Base-by-base conservation (phyloP, 2,888 invertebrate species). In the Ctena decussata region DNA sequence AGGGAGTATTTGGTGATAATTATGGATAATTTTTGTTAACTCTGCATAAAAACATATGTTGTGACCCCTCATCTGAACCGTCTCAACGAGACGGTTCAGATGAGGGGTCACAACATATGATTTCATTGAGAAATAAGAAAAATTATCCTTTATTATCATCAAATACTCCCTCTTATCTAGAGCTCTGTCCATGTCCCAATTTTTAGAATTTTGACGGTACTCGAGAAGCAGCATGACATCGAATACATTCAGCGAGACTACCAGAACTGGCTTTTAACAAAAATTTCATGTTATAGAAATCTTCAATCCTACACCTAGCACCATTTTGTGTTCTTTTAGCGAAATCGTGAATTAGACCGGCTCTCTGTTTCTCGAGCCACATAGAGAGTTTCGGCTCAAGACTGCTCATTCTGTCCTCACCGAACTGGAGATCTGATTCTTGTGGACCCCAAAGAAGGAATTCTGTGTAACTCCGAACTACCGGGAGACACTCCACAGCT, bases 211-310 rank as follows among this genome's bases (percentile, higher is more conserved):
- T n/a, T n/a, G n/a, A n/a, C n/a, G 49, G 3, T 27, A 27, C n/a
- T 27, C 35, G 53, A 21, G 65, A 73, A 37, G 60, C 73, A 44
- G 84, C 77, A 73, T 91, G 89, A 73, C 91, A 82, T 18, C 92
- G 87, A 27, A 91, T 89, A 84, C 93, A 92, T 76, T 94, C 94
- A 0, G 91, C 91, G 60, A 94, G 82, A 73, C 93, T 93, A 30
- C 90, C 89, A 18, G 94, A 91, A 82, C 92, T 93, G 12, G 94
- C 91, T 84, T 94, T 94, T 72, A 94, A 88, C 75, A 94, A 86
- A 83, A 94, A 94, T 74, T 94, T 94, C 90, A 94, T 91, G n/a
- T 91, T 90, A 80, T 94, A 94, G 73, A 92, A 93, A 69, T 94
- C 93, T 41, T 91, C 91, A 35, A 94, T 84, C 11, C 89, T 90